Base-by-base conservation (phyloP, 2,888 invertebrate genomes). In the Odiellus spinosus region DNA sequence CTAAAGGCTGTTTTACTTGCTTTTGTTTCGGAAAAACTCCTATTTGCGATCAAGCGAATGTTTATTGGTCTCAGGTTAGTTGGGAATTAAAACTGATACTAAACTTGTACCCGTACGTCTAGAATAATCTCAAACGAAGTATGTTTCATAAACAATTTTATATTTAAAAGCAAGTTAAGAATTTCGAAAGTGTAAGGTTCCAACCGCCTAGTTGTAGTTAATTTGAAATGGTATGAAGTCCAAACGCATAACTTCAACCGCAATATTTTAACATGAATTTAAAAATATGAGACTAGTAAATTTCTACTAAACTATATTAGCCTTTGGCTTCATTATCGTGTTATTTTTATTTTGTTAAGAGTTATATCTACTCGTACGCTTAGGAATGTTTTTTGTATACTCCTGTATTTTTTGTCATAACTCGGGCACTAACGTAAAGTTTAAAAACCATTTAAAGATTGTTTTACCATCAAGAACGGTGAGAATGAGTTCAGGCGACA, bases 1-100 rank as follows among this genome's bases (percentile, higher is more conserved):
- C 81, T 2, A 75, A 76, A 45, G 96, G 96, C 6, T 98, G 96
- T 65, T 87, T 87, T 1, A 77, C 81, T 49, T 98, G 96, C 66
- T 96, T 91, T 73, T 98, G 96, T 69, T 98, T 95, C 67, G 86
- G 83, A 0, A 74, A 88, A 59, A 80, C 82, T 42, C 72, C 76
- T 3, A 73, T 73, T 45, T 96, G 95, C 65, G 70, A 73, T 33
- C 85, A 88, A 65, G 82, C 87, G 1, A 74, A 76, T 20, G 76
- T 83, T 50, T 77, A 82, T 1, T 85, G 93, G 77, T 82, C 81
- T 10, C 81, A 84, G 63, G 75, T 71, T 59, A 54, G 56, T n/a
- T n/a, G n/a, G n/a, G n/a, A n/a, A n/a, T n/a, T n/a, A 38, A 12
- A 36, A 5, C 14, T 8, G 26, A 26, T 26, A 26, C 26, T 26